Percentiles rank a stretch among this genome's conserved stretches.
Evolutionary conservation across 2,888 invertebrate genomes (phyloP).

Genomic region (Lepidonotus clava): DNA sequence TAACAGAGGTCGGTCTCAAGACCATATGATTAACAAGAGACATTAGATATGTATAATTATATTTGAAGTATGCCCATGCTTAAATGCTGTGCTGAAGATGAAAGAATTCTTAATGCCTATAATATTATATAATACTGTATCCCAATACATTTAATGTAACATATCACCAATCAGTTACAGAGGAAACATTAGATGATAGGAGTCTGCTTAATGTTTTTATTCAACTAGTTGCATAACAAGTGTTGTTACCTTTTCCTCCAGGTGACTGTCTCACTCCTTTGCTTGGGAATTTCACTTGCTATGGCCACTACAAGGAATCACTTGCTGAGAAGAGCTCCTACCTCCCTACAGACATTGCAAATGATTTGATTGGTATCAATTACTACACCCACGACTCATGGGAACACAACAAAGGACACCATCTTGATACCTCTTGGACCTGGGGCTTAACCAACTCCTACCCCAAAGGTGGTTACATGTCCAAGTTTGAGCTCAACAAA

Average conservation of each 20-base stretch:
- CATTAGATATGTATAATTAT: too few species aligned
- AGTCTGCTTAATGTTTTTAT: too few species aligned
- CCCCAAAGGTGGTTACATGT: neutral
- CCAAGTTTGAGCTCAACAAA: constrained; percentile 14
- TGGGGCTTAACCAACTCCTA: neutral
- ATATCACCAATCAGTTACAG: too few species aligned
- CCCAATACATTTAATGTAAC: too few species aligned
- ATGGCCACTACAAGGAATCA: neutral
- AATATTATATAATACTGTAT: too few species aligned
- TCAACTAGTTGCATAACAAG: too few species aligned
- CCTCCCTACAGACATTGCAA: neutral
- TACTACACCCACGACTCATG: constrained; percentile 20
- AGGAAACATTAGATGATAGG: too few species aligned
- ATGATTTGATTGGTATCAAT: neutral
- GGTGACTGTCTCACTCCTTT: neutral
- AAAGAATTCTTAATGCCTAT: too few species aligned
- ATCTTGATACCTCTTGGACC: neutral
- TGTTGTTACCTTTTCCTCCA: neutral
- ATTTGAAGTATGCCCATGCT: too few species aligned
- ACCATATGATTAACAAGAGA: too few species aligned
- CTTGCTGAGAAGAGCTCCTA: neutral
- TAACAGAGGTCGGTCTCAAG: too few species aligned
- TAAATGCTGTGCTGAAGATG: too few species aligned
- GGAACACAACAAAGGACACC: neutral
- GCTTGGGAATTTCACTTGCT: neutral